Percentiles rank a stretch among this genome's conserved stretches.
phyloP scores from a whole-genome alignment of 2,113 vertebrate species.

The Chascanopsetta lugubris region DNA sequence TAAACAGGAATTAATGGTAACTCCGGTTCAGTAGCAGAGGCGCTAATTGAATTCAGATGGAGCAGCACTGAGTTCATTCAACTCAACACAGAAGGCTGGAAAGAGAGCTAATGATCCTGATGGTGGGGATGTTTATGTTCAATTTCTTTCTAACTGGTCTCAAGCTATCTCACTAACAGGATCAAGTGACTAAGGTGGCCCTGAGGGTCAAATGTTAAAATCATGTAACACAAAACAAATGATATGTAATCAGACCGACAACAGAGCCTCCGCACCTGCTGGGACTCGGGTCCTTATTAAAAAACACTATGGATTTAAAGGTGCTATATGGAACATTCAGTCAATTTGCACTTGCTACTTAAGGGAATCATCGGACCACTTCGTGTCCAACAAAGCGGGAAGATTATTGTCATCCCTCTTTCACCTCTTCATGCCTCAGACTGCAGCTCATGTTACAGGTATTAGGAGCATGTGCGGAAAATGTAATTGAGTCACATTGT shows the following conservation, averaged over 20 bases:
- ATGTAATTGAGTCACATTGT: neutral
- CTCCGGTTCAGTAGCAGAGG: conserved; percentile 43
- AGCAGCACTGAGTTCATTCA: conserved; percentile 22
- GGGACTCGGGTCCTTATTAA: neutral
- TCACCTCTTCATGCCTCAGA: too few relatives aligned
- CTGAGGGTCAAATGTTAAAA: neutral
- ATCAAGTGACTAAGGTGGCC: neutral
- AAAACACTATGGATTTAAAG: neutral
- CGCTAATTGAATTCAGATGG: conserved; percentile 60
- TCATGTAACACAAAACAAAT: neutral
- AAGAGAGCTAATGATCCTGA: neutral
- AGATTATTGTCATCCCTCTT: too few relatives aligned
- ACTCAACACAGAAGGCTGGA: conserved; percentile 5
- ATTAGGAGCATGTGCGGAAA: neutral
- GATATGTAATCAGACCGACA: too few relatives aligned
- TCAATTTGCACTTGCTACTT: neutral
- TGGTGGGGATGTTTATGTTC: neutral
- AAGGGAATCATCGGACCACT: neutral
- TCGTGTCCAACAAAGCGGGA: neutral
- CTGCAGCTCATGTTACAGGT: neutral
- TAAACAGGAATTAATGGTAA: conserved; percentile 62
- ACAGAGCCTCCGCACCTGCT: neutral
- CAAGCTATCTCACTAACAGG: neutral
- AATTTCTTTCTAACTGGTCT: neutral
- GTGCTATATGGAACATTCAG: neutral